Conservation (phyloP, 53 echinoderm and acorn worm species). For the Holothuria scabra region DNA sequence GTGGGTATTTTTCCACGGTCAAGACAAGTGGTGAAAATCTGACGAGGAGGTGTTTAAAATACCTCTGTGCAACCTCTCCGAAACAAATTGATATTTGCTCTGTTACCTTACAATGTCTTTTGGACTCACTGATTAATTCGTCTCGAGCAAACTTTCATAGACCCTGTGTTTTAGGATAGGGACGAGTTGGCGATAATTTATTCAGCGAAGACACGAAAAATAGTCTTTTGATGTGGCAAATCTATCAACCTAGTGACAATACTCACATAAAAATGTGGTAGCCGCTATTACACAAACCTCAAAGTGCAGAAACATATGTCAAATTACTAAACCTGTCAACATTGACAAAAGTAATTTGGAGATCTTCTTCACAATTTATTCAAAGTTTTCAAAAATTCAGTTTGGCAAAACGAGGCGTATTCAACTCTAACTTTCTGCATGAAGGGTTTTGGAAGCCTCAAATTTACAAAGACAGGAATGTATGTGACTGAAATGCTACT, state of each 20-base stretch:
- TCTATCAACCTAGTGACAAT: constrained; percentile 11
- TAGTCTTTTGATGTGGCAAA: not conserved
- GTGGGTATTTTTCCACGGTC: constrained; percentile 2
- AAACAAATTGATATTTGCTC: not conserved
- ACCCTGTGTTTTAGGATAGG: not conserved
- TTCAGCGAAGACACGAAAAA: constrained; percentile 4
- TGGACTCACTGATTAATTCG: not conserved
- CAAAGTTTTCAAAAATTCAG: no score
- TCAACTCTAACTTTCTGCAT: no score
- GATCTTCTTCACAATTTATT: no score
- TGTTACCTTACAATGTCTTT: not conserved
- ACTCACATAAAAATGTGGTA: not conserved
- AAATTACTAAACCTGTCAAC: not conserved
- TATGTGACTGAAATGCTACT: no score
- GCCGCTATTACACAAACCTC: not conserved
- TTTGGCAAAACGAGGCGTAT: no score
- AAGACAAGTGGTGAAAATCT: constrained; percentile 14
- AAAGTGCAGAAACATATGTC: constrained; percentile 17
- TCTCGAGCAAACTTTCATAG: not conserved
- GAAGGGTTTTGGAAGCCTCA: no score
- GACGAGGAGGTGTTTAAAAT: not conserved
- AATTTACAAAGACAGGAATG: no score
- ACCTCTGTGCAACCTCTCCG: constrained; percentile 1
- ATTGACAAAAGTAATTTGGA: no score
- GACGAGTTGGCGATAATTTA: constrained; percentile 14